Base-by-base conservation (phyloP, 2,888 invertebrate genomes). In the Drosophila rubida region DNA sequence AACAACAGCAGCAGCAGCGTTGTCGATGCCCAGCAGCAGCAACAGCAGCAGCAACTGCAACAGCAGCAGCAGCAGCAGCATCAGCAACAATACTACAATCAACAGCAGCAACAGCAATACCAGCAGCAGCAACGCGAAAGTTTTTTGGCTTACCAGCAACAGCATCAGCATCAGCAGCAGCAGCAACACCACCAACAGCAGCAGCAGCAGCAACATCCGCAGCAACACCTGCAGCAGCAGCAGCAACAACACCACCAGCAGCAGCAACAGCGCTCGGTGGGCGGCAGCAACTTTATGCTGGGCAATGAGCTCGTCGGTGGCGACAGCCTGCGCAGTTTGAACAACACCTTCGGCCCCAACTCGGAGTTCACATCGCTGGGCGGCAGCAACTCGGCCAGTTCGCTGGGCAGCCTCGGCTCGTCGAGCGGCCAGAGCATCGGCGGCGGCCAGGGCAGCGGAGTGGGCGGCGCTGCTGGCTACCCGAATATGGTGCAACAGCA, bases 281-380 rank as follows among this genome's bases (percentile, higher is more conserved):
- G 75, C 71, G 69, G 62, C n/a, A 70, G 71, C 67, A 86, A 83
- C 77, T 82, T 80, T 89, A 90, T 84, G 82, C 85, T 86, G 35
- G 87, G 71, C 74, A 88, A 87, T 88, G 85, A 85, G 73, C 74
- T 83, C 70, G 85, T 83, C 61, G 89, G 88, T 37, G 80, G 83
- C 78, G 92, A 91, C 80, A 92, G 92, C 85, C 86, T 91, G 71
- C 92, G 90, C 72, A 91, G 85, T 64, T 71, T 91, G 57, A 91
- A 92, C 78, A 92, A 91, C 75, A 90, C 92, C 37, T 91, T 91
- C 61, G 91, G 91, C 27, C 91, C 91, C 48, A 91, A 92, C 74
- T 91, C 91, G 25, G 91, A 91, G 75, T 91, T 92, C 75, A 91
- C 90, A 59, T 75, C 87, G 30, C 69, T 86, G 4, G 85, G 85